A percentile compares a stretch with the other conserved stretches of the same genome.
These are phyloP conservation scores for Terrapene triunguis DNA, from an alignment of 2,113 vertebrate species.

Conservation along the genomic window DNA sequence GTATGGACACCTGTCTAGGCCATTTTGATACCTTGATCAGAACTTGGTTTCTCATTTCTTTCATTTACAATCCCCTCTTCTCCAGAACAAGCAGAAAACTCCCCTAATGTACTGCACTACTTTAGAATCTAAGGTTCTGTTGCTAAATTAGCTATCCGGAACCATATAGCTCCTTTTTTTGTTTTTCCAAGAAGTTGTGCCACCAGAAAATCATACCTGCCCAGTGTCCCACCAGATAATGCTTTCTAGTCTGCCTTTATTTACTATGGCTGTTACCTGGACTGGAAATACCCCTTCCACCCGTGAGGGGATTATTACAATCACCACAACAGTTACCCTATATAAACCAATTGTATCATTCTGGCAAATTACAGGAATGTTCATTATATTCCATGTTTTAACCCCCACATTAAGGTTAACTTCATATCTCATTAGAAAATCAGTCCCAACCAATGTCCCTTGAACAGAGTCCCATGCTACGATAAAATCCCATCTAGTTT, in stretches of 20 bases:
- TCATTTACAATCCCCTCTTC: neutral
- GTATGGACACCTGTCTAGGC: neutral
- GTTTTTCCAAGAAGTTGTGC: constrained; percentile 22
- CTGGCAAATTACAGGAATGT: neutral
- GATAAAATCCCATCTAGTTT: neutral
- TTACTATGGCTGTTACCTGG: neutral
- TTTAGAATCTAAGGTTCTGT: neutral
- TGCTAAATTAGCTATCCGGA: constrained; percentile 32
- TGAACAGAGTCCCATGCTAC: neutral
- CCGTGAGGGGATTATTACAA: neutral
- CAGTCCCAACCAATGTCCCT: neutral
- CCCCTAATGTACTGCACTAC: neutral
- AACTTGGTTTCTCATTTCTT: neutral
- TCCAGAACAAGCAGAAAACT: neutral
- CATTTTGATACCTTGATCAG: neutral
- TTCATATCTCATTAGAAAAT: neutral
- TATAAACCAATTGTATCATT: neutral
- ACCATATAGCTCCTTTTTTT: constrained; percentile 38
- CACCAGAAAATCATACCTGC: neutral
- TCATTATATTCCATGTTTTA: neutral
- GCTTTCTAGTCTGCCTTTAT: neutral
- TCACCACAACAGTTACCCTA: neutral
- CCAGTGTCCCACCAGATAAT: neutral
- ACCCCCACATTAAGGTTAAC: neutral
- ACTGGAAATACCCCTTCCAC: neutral